Conservation (phyloP, 2,888 invertebrate genomes). For the Lepidochrysops patricia region DNA sequence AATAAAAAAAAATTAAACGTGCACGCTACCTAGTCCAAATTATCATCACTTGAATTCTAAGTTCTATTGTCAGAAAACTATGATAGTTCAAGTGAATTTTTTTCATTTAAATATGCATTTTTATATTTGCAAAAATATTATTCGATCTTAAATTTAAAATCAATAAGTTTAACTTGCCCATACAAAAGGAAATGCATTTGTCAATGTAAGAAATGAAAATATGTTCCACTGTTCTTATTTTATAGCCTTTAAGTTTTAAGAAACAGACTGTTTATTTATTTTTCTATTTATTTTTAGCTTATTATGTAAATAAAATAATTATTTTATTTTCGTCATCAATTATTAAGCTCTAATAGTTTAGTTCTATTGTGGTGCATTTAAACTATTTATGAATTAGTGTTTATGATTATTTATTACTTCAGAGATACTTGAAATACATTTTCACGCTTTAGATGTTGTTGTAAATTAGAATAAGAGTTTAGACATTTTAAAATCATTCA, state of each 20-base stretch:
- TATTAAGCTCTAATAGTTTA: neutral
- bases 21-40: too few species aligned
- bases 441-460: neutral
- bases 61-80: too few species aligned
- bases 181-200: neutral
- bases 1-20: too few species aligned
- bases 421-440: neutral
- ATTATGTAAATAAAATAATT: conserved; percentile 59
- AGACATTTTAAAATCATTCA: neutral
- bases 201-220: neutral
- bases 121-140: too few species aligned
- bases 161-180: too few species aligned
- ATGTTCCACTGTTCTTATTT: conserved; percentile 5
- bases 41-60: too few species aligned
- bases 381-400: neutral
- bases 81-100: too few species aligned
- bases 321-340: conserved; percentile 28
- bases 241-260: neutral
- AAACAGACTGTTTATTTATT: conserved; percentile 58
- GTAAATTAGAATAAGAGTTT: neutral
- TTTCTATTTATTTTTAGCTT: conserved; percentile 58
- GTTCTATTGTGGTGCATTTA: conserved; percentile 10
- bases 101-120: too few species aligned
- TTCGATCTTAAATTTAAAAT: too few species aligned
- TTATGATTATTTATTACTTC: neutral